Evolutionary conservation across 2,113 vertebrate genomes (phyloP), one percentile per base, ranked within the genome.

Genomic region (Pachyramphus minor): DNA sequence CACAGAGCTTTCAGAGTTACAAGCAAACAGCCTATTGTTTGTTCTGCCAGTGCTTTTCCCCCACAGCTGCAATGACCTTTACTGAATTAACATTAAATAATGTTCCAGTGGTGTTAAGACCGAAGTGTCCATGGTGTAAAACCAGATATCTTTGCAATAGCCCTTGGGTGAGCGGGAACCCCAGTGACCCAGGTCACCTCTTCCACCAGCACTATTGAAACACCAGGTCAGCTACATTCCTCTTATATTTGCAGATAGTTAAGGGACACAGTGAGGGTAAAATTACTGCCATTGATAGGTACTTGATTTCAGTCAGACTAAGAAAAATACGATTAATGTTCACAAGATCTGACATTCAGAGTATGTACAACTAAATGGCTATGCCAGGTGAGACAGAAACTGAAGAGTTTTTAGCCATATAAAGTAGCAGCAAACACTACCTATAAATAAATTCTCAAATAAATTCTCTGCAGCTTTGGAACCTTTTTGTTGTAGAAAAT

Each of bases 401-500:
- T 5, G 11, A 60, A 56, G n/a, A 60, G 12, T 0, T 85, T 95
- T 72, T 37, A 83, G 55, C 11, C 37, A 56, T 17, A 11, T 37
- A 45, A 73, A 68, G 28, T 14, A 83, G 12, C 10, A 88, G 16
- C 33, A 79, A 90, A 56, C 6, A 56, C 1, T 27, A 30, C 2
- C 0, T 8, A 15, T 23, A 22, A 91, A 10, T n/a, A n/a, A n/a
- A n/a, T n/a, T 2, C 22, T 8, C 12, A 55, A 7, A 9, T 16
- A 33, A 84, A 47, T 63, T 63, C 52, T 58, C 58, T 84, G 41
- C 4, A 74, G 12, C 15, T 67, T 47, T 77, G 30, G 37, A 81
- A 45, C 1, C 0, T 42, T 81, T 47, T 27, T 45, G 8, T 13
- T 58, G 5, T 3, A 56, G 41, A 53, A 83, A 71, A 79, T 8